A percentile compares a stretch with the other conserved stretches of the same genome.
Conservation (phyloP, 2,888 invertebrate genomes). For the Watsonalla binaria region DNA sequence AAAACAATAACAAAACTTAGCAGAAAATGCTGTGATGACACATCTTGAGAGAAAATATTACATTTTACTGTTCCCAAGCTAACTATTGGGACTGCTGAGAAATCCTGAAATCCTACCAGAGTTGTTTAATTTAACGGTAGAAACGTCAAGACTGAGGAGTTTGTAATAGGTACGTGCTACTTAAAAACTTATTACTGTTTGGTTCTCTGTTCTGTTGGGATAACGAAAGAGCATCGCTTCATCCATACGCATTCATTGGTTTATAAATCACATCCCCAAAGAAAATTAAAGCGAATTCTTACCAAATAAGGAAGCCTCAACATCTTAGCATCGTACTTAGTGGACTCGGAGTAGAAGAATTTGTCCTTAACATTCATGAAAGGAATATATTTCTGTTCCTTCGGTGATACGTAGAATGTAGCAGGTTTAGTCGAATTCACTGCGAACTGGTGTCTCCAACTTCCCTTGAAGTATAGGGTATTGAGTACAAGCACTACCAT, state of each 20-base stretch:
- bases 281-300: constrained; percentile 20
- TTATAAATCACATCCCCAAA: constrained; percentile 1
- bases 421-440: constrained; percentile 77
- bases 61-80: too few species aligned
- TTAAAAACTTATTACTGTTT: too few species aligned
- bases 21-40: background rate
- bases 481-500: constrained; percentile 84
- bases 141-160: too few species aligned
- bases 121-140: too few species aligned
- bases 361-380: constrained; percentile 85
- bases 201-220: too few species aligned
- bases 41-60: background rate
- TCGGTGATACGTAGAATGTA: constrained; percentile 79
- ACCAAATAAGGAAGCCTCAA: constrained; percentile 86
- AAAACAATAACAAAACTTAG: constrained; percentile 10
- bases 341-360: constrained; percentile 82
- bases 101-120: too few species aligned
- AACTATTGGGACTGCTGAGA: too few species aligned
- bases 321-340: constrained; percentile 83
- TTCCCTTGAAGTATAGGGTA: constrained; percentile 89
- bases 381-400: constrained; percentile 63
- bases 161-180: too few species aligned
- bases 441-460: constrained; percentile 85
- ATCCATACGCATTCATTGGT: too few species aligned
- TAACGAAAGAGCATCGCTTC: too few species aligned